Conservation (phyloP, 1,140 invertebrate genomes). For the Ptiloglossa arizonensis region DNA sequence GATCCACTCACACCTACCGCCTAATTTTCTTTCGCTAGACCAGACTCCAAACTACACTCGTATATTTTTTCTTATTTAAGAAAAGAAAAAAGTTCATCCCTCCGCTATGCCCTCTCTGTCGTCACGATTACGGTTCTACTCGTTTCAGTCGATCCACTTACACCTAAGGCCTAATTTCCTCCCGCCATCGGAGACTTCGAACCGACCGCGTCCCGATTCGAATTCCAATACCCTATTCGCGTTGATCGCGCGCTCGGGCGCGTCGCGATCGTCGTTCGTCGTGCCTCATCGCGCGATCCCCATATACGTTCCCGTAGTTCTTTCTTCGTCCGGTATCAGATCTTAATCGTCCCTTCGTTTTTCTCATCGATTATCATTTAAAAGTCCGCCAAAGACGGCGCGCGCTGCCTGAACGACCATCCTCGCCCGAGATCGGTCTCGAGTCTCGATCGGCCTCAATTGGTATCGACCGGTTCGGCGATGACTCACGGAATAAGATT, state of each 20-base stretch:
- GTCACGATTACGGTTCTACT: too few relatives aligned
- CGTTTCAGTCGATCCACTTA: too few relatives aligned
- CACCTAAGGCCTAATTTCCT: too few relatives aligned
- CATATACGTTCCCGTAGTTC: conserved; percentile 9
- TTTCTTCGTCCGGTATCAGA: neutral
- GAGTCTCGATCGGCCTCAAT: conserved; percentile 61
- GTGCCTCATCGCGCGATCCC: neutral
- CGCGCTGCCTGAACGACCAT: neutral
- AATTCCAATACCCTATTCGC: neutral
- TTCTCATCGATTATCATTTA: conserved; percentile 31
- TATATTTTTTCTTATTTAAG: too few relatives aligned
- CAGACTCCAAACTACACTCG: too few relatives aligned
- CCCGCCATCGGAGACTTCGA: too few relatives aligned
- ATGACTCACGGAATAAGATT: conserved; percentile 57
- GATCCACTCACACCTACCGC: too few relatives aligned
- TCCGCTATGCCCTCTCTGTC: too few relatives aligned
- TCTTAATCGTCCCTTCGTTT: conserved; percentile 19
- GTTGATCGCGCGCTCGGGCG: neutral
- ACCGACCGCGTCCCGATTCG: neutral
- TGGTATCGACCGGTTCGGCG: conserved; percentile 63
- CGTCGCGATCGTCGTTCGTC: neutral
- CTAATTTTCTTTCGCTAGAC: too few relatives aligned
- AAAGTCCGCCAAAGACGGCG: conserved; percentile 38
- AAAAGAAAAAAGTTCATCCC: too few relatives aligned
- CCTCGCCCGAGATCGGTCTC: conserved; percentile 37